Conservation (phyloP, 2,113 vertebrate species). For the Phasianus colchicus region DNA sequence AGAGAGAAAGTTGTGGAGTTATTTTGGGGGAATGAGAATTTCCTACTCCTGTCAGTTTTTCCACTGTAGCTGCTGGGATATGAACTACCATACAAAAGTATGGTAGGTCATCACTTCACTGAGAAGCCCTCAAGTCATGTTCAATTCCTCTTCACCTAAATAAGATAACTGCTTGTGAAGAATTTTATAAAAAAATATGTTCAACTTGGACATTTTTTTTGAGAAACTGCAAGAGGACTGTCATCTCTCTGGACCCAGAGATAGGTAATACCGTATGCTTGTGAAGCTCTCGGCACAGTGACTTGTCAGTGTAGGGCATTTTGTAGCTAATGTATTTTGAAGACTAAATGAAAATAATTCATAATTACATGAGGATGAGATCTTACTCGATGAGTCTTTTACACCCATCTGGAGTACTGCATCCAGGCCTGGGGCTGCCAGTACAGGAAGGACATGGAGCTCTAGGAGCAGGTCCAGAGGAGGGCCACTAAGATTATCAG, state of each 20-base stretch:
- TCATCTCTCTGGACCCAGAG: background rate
- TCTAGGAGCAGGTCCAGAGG: too few species aligned
- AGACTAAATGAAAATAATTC: constrained; percentile 43
- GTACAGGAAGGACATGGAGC: too few species aligned
- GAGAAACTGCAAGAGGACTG: constrained; percentile 17
- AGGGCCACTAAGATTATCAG: too few species aligned
- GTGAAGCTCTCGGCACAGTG: background rate
- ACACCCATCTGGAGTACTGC: too few species aligned
- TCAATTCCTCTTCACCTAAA: constrained; percentile 18
- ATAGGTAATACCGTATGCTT: background rate
- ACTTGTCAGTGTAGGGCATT: background rate
- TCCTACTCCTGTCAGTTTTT: constrained; percentile 1
- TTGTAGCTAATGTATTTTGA: constrained; percentile 31
- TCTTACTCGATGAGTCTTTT: background rate
- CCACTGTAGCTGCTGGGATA: background rate
- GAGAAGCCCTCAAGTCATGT: background rate
- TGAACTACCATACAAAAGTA: accelerated
- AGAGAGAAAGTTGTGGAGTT: background rate
- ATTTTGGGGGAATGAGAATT: background rate
- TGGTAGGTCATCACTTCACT: background rate
- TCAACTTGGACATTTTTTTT: background rate
- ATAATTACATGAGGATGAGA: background rate
- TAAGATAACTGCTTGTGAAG: constrained; percentile 23
- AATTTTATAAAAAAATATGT: constrained; percentile 15
- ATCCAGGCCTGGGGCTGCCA: too few species aligned